Percentiles rank a stretch among this genome's conserved stretches.
These are phyloP conservation scores for Hemithea aestivaria DNA, from an alignment of 2,888 invertebrate genomes.

Conservation along the genomic window DNA sequence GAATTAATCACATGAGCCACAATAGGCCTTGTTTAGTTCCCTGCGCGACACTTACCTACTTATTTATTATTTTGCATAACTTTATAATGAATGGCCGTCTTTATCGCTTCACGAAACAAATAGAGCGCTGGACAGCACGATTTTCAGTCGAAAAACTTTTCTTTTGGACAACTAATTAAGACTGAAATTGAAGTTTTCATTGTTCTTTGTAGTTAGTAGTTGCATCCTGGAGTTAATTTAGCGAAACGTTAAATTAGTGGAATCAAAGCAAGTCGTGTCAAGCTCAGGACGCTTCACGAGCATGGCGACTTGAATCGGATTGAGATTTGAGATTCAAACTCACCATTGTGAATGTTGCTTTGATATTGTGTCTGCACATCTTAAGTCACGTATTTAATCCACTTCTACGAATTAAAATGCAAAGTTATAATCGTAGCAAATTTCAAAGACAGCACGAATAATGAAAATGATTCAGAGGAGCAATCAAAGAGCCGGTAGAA, in stretches of 20 bases:
- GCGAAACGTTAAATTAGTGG: slow-evolving; percentile 56
- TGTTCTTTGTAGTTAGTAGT: slow-evolving; percentile 55
- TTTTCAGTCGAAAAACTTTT: slow-evolving; percentile 35
- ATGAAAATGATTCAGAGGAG: slow-evolving; percentile 17
- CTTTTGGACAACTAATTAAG: slow-evolving; percentile 49
- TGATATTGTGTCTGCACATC: slow-evolving; percentile 37
- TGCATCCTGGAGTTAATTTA: slow-evolving; percentile 49
- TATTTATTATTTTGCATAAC: slow-evolving; percentile 49
- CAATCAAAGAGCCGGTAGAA: slow-evolving; percentile 21
- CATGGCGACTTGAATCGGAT: slow-evolving; percentile 34
- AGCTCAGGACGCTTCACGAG: slow-evolving; percentile 42
- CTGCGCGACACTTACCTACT: slow-evolving; percentile 50
- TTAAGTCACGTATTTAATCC: slow-evolving; percentile 46
- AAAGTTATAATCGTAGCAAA: slow-evolving; percentile 25
- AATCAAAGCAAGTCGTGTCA: slow-evolving; percentile 61
- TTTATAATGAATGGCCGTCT: slow-evolving; percentile 37
- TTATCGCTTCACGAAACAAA: slow-evolving; percentile 25
- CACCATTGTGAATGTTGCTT: slow-evolving; percentile 36
- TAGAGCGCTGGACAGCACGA: slow-evolving; percentile 25
- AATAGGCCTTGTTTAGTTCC: slow-evolving; percentile 52
- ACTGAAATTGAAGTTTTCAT: slow-evolving; percentile 54
- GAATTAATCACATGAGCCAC: slow-evolving; percentile 67
- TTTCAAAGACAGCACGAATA: slow-evolving; percentile 6
- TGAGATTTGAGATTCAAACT: slow-evolving; percentile 37
- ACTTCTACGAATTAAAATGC: slow-evolving; percentile 26